These are phyloP conservation scores for Scomberomorus guttatus DNA, from an alignment of 2,797 vertebrate species.

Conservation along the genomic window DNA sequence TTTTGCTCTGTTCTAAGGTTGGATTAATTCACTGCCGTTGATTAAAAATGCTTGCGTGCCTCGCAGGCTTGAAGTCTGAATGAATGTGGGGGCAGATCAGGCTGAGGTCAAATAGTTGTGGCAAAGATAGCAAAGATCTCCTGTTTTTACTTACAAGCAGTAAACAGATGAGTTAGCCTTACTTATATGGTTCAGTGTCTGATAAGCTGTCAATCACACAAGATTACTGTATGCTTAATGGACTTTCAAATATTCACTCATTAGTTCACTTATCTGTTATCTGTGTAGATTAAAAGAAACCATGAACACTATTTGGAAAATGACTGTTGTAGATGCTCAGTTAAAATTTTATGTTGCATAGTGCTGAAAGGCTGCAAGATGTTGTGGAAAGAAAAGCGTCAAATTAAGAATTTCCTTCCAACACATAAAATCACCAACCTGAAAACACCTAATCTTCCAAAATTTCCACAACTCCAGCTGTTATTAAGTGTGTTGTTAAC, in stretches of 20 bases:
- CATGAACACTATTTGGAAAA: constrained; percentile 3
- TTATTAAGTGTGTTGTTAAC: neutral
- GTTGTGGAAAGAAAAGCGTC: too few species aligned
- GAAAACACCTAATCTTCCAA: constrained; percentile 4
- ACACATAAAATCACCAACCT: neutral
- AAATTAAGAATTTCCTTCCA: neutral
- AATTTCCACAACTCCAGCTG: neutral
- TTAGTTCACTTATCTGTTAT: constrained; percentile 1
- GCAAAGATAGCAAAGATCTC: constrained; percentile 19
- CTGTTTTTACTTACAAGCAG: constrained; percentile 24
- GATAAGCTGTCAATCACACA: constrained; percentile 35
- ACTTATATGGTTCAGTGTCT: constrained; percentile 17
- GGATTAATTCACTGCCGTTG: constrained; percentile 77
- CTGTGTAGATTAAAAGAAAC: constrained; percentile 11
- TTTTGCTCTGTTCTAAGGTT: constrained; percentile 72
- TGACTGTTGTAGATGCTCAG: constrained; percentile 5
- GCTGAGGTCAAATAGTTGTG: constrained; percentile 39
- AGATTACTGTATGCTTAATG: neutral
- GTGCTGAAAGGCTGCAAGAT: neutral
- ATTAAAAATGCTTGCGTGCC: constrained; percentile 73
- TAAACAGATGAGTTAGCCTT: constrained; percentile 28
- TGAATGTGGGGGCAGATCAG: constrained; percentile 47
- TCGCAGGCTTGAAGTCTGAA: constrained; percentile 53
- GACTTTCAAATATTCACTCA: constrained; percentile 1
- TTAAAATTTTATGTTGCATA: neutral